These are phyloP conservation scores for Turritopsis dohrnii DNA, from an alignment of 30 jellyfish, hydroid and myxozoan species.

Conservation along the genomic window DNA sequence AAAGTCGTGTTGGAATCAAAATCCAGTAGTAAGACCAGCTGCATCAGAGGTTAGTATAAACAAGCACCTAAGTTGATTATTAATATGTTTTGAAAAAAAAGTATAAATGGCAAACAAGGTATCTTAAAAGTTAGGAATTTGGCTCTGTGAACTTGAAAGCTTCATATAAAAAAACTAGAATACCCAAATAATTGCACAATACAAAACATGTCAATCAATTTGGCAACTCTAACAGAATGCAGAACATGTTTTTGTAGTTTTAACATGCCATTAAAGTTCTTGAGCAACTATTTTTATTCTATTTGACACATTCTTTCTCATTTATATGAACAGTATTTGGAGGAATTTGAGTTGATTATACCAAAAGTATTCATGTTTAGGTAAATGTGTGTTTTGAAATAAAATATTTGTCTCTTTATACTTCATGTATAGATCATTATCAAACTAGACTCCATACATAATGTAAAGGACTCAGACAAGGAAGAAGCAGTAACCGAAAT, in stretches of 20 bases:
- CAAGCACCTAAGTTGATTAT: neutral
- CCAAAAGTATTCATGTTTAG: neutral
- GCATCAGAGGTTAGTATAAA: neutral
- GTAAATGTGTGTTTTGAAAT: neutral
- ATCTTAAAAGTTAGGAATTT: neutral
- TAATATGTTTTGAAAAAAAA: neutral
- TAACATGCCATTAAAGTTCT: neutral
- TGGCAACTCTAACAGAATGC: neutral
- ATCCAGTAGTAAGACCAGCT: neutral
- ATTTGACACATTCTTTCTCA: neutral
- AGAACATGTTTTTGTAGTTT: neutral
- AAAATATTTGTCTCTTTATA: neutral
- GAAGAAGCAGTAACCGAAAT: neutral
- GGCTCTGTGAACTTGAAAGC: neutral
- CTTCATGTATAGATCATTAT: neutral
- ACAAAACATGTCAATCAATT: neutral
- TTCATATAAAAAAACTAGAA: neutral
- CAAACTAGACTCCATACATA: neutral
- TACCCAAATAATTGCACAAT: neutral
- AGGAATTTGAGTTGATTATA: neutral
- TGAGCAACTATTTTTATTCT: neutral
- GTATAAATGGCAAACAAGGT: neutral
- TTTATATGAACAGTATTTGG: neutral
- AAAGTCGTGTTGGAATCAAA: neutral
- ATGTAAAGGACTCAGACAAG: neutral